These are phyloP conservation scores for Balaeniceps rex DNA, from an alignment of 2,113 vertebrate species.

Conservation along the genomic window DNA sequence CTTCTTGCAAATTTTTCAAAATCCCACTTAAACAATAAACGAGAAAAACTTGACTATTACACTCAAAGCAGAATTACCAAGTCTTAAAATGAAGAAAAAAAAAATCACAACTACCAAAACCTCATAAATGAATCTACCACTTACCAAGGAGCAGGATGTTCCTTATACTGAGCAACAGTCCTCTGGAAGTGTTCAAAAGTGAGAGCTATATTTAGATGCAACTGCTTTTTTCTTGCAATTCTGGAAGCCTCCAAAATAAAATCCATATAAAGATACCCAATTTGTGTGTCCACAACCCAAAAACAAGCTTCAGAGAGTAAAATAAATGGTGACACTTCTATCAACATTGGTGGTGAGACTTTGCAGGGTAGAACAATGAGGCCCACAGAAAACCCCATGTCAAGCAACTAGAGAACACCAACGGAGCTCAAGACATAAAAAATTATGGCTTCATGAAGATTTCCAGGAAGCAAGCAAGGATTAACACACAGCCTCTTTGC, in stretches of 20 bases:
- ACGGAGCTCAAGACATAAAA: neutral
- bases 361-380: neutral
- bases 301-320: neutral
- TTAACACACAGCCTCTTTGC: neutral
- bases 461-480: neutral
- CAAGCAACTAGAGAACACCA: neutral
- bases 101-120: neutral
- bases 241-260: neutral
- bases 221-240: neutral
- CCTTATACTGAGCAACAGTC: neutral
- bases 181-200: neutral
- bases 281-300: neutral
- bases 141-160: neutral
- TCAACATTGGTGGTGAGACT: neutral
- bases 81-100: neutral
- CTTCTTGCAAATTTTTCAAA: neutral
- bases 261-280: neutral
- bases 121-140: neutral
- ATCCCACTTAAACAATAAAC: neutral
- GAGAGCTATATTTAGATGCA: neutral
- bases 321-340: neutral
- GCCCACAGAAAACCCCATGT: neutral
- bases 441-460: neutral
- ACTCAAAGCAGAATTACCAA: neutral
- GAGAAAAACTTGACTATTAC: neutral